These are phyloP conservation scores for Diarsia dahlii DNA, from an alignment of 2,888 invertebrate species.

Conservation along the genomic window DNA sequence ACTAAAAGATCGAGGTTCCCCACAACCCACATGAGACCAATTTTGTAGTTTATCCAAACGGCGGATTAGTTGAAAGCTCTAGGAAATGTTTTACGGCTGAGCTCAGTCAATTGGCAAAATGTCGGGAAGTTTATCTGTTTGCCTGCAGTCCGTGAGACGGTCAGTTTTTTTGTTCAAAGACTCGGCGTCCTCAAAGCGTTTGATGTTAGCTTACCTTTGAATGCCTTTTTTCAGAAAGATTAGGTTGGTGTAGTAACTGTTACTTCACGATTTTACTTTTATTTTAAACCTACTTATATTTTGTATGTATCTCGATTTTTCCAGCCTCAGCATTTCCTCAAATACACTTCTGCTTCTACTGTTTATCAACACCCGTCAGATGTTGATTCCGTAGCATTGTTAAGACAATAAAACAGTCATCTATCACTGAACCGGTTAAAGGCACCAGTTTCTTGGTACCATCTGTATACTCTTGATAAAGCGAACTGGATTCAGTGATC, in stretches of 20 bases:
- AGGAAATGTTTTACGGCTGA: background rate
- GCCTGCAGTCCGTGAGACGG: background rate
- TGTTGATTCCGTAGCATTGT: too few relatives aligned
- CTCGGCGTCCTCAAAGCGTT: background rate
- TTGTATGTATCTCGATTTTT: too few relatives aligned
- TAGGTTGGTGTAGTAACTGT: too few relatives aligned
- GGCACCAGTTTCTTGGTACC: too few relatives aligned
- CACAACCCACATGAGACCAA: background rate
- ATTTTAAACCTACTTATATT: background rate
- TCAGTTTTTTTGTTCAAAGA: background rate
- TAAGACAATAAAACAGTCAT: too few relatives aligned
- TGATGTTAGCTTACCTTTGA: background rate
- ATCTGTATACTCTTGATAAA: too few relatives aligned
- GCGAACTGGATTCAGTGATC: too few relatives aligned
- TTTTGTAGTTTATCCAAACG: background rate
- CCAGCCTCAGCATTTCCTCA: too few relatives aligned
- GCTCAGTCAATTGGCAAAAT: conserved; percentile 2
- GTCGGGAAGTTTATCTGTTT: conserved; percentile 3
- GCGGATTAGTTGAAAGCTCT: background rate
- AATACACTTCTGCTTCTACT: too few relatives aligned
- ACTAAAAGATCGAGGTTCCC: background rate
- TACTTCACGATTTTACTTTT: background rate
- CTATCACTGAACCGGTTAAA: too few relatives aligned
- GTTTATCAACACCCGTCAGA: too few relatives aligned
- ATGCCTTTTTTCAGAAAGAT: background rate